Conservation (phyloP, 2,888 invertebrate genomes). For the Phania funesta region DNA sequence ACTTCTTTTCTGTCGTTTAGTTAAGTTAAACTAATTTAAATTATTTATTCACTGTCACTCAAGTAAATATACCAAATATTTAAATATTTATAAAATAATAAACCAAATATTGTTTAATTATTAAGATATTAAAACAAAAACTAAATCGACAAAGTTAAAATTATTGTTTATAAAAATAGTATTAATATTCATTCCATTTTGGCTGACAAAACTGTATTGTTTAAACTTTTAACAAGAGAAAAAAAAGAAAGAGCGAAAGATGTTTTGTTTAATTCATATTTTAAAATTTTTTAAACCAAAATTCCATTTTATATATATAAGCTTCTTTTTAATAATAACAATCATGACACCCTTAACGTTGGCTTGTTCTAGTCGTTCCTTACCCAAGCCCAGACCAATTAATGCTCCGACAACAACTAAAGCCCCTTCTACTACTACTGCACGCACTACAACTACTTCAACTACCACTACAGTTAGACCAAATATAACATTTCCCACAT, state of each 20-base stretch:
- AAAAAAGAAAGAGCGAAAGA: conserved; percentile 14
- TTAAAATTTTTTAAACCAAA: conserved; percentile 37
- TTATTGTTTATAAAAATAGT: conserved; percentile 12
- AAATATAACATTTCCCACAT: conserved; percentile 97
- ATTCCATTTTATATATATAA: conserved; percentile 53
- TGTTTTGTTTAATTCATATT: conserved; percentile 20
- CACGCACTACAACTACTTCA: conserved; percentile 79
- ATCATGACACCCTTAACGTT: conserved; percentile 50
- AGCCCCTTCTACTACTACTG: conserved; percentile 57
- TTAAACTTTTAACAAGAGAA: conserved; percentile 2
- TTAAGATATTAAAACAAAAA: conserved; percentile 12
- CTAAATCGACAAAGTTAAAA: background rate
- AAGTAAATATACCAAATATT: conserved; percentile 66
- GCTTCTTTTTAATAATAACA: conserved; percentile 37
- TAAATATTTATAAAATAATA: conserved; percentile 38
- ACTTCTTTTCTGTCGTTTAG: conserved; percentile 5
- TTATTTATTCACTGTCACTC: conserved; percentile 31
- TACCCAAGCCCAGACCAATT: conserved; percentile 87
- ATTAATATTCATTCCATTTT: conserved; percentile 56
- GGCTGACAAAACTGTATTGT: background rate
- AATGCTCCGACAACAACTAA: conserved; percentile 67
- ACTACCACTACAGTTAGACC: conserved; percentile 86
- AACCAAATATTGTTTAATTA: conserved; percentile 52
- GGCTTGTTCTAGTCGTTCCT: conserved; percentile 82
- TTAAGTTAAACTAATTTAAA: conserved; percentile 36